A percentile compares a stretch with the other conserved stretches of the same genome.
Conservation (phyloP, 2,113 vertebrate species). For the Aldabrachelys gigantea region DNA sequence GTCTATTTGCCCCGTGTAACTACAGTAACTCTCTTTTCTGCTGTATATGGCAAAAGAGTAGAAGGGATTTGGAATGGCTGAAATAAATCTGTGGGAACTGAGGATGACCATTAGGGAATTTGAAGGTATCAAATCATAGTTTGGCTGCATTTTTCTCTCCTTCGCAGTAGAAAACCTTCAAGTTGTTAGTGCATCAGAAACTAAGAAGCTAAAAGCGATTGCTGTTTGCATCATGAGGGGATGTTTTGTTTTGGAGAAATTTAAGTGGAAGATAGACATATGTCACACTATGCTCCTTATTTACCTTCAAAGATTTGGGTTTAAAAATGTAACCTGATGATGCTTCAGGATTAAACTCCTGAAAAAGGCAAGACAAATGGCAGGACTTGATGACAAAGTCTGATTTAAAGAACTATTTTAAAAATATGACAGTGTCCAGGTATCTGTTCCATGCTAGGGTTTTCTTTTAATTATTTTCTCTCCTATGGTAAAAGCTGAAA, state of each 20-base stretch:
- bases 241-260: neutral
- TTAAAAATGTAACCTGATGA: too few species aligned
- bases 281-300: neutral
- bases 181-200: neutral
- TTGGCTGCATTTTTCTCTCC: neutral
- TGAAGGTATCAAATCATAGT: neutral
- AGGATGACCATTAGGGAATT: neutral
- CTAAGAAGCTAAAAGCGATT: neutral
- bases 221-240: neutral
- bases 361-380: neutral
- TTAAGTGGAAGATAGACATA: neutral
- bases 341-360: neutral
- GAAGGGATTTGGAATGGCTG: neutral
- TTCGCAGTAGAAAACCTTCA: neutral
- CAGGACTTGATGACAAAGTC: neutral
- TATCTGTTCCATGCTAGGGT: neutral
- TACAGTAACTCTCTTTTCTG: conserved; percentile 4
- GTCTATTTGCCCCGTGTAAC: neutral
- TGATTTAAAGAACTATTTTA: neutral
- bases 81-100: neutral
- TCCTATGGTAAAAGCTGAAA: neutral
- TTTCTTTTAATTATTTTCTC: neutral
- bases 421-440: fast-evolving
- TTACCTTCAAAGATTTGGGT: neutral
- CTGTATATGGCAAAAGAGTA: neutral